Percentiles rank a stretch among this genome's conserved stretches.
These are phyloP conservation scores for Lasioglossum zephyrum DNA, from an alignment of 2,888 invertebrate genomes.

Conservation along the genomic window DNA sequence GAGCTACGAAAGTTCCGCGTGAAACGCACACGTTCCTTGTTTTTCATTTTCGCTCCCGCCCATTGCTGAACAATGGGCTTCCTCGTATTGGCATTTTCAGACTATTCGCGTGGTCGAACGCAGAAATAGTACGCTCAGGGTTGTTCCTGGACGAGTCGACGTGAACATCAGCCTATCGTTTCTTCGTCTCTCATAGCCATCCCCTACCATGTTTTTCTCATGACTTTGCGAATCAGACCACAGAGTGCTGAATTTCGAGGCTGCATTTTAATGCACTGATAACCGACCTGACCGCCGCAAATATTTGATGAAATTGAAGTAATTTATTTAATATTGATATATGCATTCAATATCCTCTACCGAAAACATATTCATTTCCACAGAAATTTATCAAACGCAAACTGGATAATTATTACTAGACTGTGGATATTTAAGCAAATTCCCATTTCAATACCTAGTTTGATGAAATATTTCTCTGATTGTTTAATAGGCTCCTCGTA, in stretches of 20 bases:
- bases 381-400: neutral
- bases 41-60: conserved; percentile 43
- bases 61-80: conserved; percentile 65
- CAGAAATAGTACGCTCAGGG: conserved; percentile 39
- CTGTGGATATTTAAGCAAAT: neutral
- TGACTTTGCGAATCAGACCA: neutral
- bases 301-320: neutral
- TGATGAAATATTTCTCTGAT: neutral
- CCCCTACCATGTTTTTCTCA: neutral
- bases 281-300: neutral
- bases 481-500: neutral
- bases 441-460: neutral
- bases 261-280: neutral
- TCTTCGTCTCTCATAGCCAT: neutral
- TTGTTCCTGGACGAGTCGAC: conserved; percentile 36
- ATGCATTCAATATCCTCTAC: neutral
- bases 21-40: conserved; percentile 30
- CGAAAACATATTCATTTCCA: neutral
- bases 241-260: neutral
- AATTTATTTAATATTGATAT: neutral
- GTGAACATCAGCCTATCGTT: conserved; percentile 45
- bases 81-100: conserved; percentile 65
- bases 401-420: neutral
- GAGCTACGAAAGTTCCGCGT: conserved; percentile 36
- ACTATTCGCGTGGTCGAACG: conserved; percentile 39